phyloP scores from a whole-genome alignment of 2,888 invertebrate species.

The Chrysomela aeneicollis region DNA sequence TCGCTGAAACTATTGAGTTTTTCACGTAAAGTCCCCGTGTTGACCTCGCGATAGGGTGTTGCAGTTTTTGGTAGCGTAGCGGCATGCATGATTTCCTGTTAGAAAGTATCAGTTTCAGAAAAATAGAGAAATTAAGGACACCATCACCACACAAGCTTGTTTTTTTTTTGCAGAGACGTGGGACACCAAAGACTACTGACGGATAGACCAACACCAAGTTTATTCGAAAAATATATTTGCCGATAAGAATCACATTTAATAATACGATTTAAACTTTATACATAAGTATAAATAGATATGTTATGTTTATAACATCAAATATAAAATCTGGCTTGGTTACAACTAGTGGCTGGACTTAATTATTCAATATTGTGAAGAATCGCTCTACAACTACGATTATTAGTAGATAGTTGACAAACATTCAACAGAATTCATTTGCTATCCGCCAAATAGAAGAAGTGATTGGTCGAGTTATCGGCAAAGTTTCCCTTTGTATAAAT shows the following conservation, averaged over 20 bases:
- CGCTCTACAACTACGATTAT: slow-evolving; percentile 9
- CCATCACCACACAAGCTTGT: slow-evolving; percentile 36
- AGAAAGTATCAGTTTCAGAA: slow-evolving; percentile 39
- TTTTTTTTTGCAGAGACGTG: slow-evolving; percentile 24
- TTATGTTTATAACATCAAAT: slow-evolving; percentile 50
- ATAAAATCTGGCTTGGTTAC: slow-evolving; percentile 48
- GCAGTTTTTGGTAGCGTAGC: slow-evolving; percentile 54
- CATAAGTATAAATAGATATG: slow-evolving; percentile 46
- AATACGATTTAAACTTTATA: slow-evolving; percentile 33
- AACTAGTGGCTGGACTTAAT: slow-evolving; percentile 47
- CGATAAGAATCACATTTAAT: slow-evolving; percentile 55
- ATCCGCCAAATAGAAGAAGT: background rate
- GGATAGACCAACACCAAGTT: slow-evolving; percentile 41
- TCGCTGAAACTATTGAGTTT: slow-evolving; percentile 9
- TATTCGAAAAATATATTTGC: slow-evolving; percentile 58
- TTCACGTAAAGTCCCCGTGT: slow-evolving; percentile 44
- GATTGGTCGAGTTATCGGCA: no score
- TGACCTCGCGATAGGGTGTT: slow-evolving; percentile 46
- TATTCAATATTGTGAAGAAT: slow-evolving; percentile 22
- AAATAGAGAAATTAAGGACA: slow-evolving; percentile 20
- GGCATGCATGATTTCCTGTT: slow-evolving; percentile 49
- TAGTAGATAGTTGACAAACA: background rate
- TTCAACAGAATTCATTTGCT: background rate
- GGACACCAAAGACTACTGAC: slow-evolving; percentile 30
- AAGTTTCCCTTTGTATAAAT: no score